Percentiles rank a stretch among this genome's conserved stretches.
phyloP scores from a whole-genome alignment of 1,140 invertebrate species.

The Phymastichus coffea region DNA sequence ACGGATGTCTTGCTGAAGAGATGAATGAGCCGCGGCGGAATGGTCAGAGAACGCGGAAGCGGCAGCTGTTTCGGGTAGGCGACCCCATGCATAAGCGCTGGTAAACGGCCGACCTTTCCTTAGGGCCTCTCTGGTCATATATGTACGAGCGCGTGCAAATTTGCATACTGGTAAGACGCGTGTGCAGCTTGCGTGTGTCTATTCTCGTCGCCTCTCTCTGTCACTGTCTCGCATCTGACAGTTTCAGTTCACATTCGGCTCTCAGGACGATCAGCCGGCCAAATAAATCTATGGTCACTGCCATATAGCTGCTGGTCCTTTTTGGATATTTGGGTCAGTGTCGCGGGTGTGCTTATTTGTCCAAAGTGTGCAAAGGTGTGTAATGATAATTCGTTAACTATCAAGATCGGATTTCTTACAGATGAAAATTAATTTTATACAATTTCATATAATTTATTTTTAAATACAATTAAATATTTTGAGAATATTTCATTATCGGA shows the following conservation, averaged over 20 bases:
- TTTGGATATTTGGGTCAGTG: slow-evolving; percentile 16
- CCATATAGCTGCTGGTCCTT: not conserved
- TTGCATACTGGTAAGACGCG: slow-evolving; percentile 42
- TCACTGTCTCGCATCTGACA: not conserved
- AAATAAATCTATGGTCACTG: too few relatives aligned
- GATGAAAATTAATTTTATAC: too few relatives aligned
- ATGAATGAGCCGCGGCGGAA: not conserved
- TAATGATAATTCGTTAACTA: too few relatives aligned
- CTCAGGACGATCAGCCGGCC: slow-evolving; percentile 4
- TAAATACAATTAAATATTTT: too few relatives aligned
- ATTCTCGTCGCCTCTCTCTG: not conserved
- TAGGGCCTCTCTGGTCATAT: slow-evolving; percentile 1
- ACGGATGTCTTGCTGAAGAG: too few relatives aligned
- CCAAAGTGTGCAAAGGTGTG: too few relatives aligned
- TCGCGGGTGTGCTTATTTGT: too few relatives aligned
- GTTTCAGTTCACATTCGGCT: slow-evolving; percentile 16
- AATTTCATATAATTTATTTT: too few relatives aligned
- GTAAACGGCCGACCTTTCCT: slow-evolving; percentile 17
- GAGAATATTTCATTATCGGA: too few relatives aligned
- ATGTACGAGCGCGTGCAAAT: slow-evolving; percentile 23
- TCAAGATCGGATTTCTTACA: too few relatives aligned
- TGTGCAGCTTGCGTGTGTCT: not conserved
- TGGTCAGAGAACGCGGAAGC: not conserved
- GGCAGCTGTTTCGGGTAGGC: too few relatives aligned
- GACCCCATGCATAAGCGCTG: not conserved